These are phyloP conservation scores for Sesia apiformis DNA, from an alignment of 2,888 invertebrate genomes.

Conservation along the genomic window DNA sequence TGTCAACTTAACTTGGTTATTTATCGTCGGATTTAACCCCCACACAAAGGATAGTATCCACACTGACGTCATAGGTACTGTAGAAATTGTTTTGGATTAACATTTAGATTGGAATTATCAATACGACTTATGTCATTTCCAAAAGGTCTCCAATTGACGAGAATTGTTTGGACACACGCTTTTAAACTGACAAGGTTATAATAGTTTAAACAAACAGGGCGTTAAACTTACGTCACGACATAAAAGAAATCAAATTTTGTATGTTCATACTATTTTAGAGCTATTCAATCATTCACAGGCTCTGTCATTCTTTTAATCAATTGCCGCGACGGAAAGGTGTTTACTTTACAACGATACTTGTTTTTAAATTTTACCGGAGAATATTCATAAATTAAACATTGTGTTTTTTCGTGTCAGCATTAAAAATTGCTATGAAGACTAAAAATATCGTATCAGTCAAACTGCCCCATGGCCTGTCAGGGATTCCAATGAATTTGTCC, in stretches of 20 bases:
- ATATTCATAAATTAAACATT: too few relatives aligned
- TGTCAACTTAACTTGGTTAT: slow-evolving; percentile 5
- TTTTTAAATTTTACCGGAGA: too few relatives aligned
- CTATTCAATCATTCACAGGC: too few relatives aligned
- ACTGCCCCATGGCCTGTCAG: too few relatives aligned
- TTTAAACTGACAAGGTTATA: neutral
- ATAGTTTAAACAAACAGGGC: neutral
- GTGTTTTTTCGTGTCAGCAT: too few relatives aligned
- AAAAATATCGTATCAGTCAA: too few relatives aligned
- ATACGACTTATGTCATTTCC: neutral
- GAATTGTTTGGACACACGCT: neutral
- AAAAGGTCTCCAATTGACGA: neutral
- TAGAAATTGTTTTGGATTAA: neutral
- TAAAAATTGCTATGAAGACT: too few relatives aligned
- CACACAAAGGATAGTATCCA: neutral
- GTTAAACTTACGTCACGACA: neutral
- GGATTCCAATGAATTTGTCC: too few relatives aligned
- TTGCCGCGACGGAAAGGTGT: too few relatives aligned
- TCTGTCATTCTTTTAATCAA: too few relatives aligned
- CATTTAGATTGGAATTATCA: neutral
- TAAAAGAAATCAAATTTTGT: neutral
- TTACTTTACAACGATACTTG: too few relatives aligned
- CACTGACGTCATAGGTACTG: neutral
- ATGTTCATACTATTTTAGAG: neutral
- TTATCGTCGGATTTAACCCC: slow-evolving; percentile 4